These are phyloP conservation scores for Notospermus geniculatus DNA, from an alignment of 1,140 invertebrate species.

Conservation along the genomic window DNA sequence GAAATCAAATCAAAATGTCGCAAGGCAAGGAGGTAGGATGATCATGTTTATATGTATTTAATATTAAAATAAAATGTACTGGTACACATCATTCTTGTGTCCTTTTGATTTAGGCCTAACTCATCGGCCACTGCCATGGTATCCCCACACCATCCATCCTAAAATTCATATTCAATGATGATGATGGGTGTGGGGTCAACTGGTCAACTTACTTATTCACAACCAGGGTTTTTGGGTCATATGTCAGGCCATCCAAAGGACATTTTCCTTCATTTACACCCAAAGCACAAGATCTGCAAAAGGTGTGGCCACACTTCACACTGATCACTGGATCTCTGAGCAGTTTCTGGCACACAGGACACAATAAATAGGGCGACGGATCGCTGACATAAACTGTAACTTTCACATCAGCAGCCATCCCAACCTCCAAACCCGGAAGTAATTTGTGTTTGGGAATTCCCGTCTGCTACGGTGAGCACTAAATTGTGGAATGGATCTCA, in stretches of 20 bases:
- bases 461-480: no score
- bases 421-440: no score
- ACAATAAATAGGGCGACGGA: constrained; percentile 32
- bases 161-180: no score
- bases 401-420: no score
- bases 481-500: no score
- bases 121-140: no score
- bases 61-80: neutral
- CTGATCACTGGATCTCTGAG: constrained; percentile 43
- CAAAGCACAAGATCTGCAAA: constrained; percentile 36
- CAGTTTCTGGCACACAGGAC: constrained; percentile 32
- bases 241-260: constrained; percentile 31
- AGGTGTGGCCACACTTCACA: constrained; percentile 42
- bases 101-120: no score
- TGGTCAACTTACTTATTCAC: constrained; percentile 40
- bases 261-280: constrained; percentile 21
- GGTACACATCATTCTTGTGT: no score
- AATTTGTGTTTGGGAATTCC: no score
- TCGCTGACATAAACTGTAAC: no score
- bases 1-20: neutral
- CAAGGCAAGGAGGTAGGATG: neutral
- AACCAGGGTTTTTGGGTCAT: constrained; percentile 34
- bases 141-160: no score
- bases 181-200: no score
- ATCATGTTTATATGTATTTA: neutral